A percentile compares a stretch with the other conserved stretches of the same genome.
phyloP scores from a whole-genome alignment of 2,113 vertebrate genomes.

The Neotragus pygmaeus region DNA sequence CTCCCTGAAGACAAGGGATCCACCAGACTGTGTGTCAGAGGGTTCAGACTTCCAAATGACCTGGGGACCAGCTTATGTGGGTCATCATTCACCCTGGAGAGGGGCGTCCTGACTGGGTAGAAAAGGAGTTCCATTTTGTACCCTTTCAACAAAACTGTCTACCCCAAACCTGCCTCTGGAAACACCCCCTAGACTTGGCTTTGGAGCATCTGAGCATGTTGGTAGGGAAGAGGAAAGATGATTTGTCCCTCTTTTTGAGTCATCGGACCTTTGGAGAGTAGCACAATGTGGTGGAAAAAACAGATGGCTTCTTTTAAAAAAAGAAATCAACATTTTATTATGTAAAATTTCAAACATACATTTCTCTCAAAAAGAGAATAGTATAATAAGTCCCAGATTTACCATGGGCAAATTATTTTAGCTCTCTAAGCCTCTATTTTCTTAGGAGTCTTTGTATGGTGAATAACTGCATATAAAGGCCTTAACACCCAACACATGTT shows the following conservation, averaged over 20 bases:
- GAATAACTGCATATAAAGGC: conserved; percentile 34
- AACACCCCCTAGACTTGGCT: background rate
- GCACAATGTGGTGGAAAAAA: background rate
- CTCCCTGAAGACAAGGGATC: background rate
- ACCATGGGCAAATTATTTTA: conserved; percentile 20
- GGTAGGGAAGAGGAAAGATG: background rate
- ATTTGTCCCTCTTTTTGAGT: conserved; percentile 24
- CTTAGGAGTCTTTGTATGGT: conserved; percentile 24
- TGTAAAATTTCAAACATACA: conserved; percentile 36
- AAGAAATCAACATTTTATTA: background rate
- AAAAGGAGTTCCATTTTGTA: background rate
- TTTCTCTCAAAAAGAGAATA: background rate
- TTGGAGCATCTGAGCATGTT: background rate
- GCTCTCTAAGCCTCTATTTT: conserved; percentile 12
- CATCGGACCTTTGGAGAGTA: background rate
- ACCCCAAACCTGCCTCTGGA: background rate
- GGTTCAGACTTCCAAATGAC: background rate
- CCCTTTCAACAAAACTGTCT: conserved; percentile 20
- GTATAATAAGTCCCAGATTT: conserved; percentile 9
- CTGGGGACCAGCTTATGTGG: background rate
- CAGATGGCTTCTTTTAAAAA: background rate
- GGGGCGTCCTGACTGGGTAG: background rate
- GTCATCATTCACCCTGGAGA: background rate
- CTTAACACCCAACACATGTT: background rate
- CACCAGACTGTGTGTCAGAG: background rate